Conservation (phyloP, 2,797 vertebrate species). For the Masticophis lateralis region DNA sequence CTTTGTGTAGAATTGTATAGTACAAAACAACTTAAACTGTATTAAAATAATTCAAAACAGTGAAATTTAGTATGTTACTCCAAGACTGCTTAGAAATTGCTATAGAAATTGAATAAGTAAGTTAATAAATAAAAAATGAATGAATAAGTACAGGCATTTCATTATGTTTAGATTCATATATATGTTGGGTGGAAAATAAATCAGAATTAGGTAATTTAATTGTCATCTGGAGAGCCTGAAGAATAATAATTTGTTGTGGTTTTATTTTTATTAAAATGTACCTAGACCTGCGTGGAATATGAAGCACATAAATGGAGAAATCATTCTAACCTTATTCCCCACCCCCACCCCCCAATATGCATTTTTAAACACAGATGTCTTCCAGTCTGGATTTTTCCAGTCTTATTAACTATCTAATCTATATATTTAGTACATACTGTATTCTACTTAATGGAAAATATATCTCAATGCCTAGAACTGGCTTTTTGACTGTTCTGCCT, state of each 20-base stretch:
- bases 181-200: neutral
- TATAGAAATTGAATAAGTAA: neutral
- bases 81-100: neutral
- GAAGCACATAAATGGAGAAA: neutral
- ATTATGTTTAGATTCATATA: neutral
- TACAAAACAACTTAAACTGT: neutral
- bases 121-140: neutral
- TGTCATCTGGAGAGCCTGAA: neutral
- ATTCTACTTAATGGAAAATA: neutral
- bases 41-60: neutral
- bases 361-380: neutral
- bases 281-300: neutral
- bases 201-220: neutral
- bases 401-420: neutral
- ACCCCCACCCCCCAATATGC: neutral
- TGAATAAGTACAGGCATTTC: neutral
- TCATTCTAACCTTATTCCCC: neutral
- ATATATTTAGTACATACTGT: neutral
- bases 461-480: neutral
- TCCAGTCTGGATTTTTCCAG: neutral
- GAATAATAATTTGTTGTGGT: neutral
- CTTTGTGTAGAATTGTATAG: neutral
- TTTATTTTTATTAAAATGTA: neutral
- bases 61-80: neutral
- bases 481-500: neutral